Evolutionary conservation across 2,113 vertebrate genomes (phyloP).

Genomic region (Tupaia chinensis): DNA sequence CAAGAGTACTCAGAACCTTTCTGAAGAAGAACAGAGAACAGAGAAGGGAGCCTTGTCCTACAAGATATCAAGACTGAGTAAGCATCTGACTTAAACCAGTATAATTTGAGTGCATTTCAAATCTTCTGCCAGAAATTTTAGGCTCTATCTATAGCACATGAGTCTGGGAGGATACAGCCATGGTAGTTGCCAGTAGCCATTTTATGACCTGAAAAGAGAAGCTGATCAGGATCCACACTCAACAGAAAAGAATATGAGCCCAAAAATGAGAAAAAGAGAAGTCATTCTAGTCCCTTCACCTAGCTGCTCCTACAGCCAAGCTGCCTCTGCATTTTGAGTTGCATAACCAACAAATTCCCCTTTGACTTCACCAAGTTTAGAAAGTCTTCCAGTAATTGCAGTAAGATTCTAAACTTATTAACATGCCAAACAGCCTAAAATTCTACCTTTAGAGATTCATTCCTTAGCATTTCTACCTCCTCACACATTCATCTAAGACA

Average conservation of each 20-base stretch:
- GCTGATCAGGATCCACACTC: background rate
- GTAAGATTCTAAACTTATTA: background rate
- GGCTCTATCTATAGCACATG: background rate
- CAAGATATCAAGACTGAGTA: background rate
- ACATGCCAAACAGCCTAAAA: slow-evolving; percentile 3
- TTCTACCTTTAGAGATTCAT: background rate
- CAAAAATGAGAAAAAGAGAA: background rate
- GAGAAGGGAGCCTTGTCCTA: background rate
- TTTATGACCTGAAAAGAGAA: background rate
- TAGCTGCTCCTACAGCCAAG: background rate
- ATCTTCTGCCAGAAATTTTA: background rate
- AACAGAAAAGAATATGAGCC: background rate
- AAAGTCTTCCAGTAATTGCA: background rate
- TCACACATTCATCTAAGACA: background rate
- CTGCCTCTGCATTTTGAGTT: background rate
- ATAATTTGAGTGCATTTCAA: background rate
- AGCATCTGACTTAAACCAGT: background rate
- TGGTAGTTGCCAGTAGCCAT: background rate
- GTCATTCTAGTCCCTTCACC: background rate
- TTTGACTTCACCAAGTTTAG: background rate
- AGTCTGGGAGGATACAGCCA: background rate
- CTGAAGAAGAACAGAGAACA: background rate
- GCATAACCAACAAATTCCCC: background rate
- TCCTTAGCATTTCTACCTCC: background rate
- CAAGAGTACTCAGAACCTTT: background rate